Base-by-base conservation (phyloP, 2,888 invertebrate species). In the Amphipyra berbera region DNA sequence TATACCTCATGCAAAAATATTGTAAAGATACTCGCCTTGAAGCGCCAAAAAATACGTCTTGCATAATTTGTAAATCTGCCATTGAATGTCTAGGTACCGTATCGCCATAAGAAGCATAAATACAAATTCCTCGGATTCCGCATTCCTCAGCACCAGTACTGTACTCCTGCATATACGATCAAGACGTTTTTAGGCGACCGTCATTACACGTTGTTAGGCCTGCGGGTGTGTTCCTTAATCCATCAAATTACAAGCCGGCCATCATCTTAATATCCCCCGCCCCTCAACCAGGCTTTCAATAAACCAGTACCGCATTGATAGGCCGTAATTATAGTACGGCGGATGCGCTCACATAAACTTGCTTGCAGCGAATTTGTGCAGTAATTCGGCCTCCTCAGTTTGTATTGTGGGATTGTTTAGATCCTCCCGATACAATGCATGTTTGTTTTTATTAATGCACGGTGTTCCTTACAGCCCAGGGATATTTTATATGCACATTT, bases 211-310 rank as follows among this genome's bases (percentile, higher is more conserved):
- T 87, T 82, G 90, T 90, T 90, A 82, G 83, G 87, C 88, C 89
- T 76, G 87, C 91, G 92, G 91, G 91, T 90, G 88, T 90, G 88
- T 92, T 90, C 93, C 91, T 90, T 90, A 90, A 92, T 93, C 90
- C 91, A 91, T 92, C 94, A 93, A 94, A 94, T 94, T 94, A 93
- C 92, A 88, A 92, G 92, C 90, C 92, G 87, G 88, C 87, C 87
- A 92, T 92, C 92, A 90, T 89, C 90, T 90, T 94, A 94, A 94
- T 94, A 90, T 90, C 88, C 91, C 88, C 93, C 94, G 94, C 94
- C 95, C 91, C 89, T 85, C 84, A 81, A 72, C 79, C 86, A 85
- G 88, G 88, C 92, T 93, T 93, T 94, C 94, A 93, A 94, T 94
- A 93, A 94, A 87, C 88, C 91, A 83, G 90, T 88, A 89, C 94